Conservation (phyloP, 2,113 vertebrate genomes). For the Canis aureus region DNA sequence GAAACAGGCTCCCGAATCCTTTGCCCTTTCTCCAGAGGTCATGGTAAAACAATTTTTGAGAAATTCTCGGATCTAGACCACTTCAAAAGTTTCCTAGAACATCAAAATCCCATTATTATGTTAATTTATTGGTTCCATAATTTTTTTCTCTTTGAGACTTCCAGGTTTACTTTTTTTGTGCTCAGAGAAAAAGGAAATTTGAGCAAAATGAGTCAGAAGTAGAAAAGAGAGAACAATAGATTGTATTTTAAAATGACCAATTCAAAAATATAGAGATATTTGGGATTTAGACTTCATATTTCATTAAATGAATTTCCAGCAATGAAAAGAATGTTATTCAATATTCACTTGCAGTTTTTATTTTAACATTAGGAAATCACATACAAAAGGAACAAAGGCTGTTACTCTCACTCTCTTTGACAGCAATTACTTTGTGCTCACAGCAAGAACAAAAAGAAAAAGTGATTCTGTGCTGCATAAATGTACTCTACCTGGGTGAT, state of each 20-base stretch:
- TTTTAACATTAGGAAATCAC: background rate
- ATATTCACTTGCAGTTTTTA: background rate
- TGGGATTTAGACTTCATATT: too few relatives aligned
- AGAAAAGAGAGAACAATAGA: background rate
- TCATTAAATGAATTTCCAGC: too few relatives aligned
- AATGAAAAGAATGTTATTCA: conserved; percentile 21
- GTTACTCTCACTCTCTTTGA: conserved; percentile 14
- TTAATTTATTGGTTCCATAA: background rate
- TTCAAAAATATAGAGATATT: conserved; percentile 35
- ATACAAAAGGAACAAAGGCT: conserved; percentile 43
- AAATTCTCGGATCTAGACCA: background rate
- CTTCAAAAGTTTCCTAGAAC: background rate
- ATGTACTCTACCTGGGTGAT: background rate
- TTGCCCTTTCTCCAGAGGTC: background rate
- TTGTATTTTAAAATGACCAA: background rate
- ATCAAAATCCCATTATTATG: background rate
- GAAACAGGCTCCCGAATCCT: background rate
- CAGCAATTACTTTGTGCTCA: background rate
- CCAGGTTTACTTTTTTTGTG: background rate
- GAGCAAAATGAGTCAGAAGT: background rate
- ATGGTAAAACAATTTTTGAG: background rate
- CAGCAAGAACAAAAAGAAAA: conserved; percentile 7
- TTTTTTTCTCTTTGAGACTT: background rate
- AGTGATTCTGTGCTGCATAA: background rate
- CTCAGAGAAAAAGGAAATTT: conserved; percentile 4